phyloP scores from a whole-genome alignment of 2,888 invertebrate species.

The Brassicogethes aeneus region DNA sequence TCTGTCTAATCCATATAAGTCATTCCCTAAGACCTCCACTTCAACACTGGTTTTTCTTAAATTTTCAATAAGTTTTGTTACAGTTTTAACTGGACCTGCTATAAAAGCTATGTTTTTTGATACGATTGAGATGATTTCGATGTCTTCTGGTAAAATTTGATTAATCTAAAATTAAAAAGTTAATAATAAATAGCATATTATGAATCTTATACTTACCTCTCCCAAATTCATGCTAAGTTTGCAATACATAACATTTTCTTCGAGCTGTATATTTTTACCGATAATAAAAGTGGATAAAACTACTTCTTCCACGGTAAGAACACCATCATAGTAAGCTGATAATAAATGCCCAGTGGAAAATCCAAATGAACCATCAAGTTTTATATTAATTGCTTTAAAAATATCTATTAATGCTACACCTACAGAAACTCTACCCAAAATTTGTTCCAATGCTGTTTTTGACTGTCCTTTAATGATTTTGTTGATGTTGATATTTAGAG shows the following conservation, averaged over 20 bases:
- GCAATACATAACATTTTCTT: neutral
- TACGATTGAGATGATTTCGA: neutral
- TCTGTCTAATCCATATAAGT: too few species aligned
- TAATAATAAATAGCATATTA: neutral
- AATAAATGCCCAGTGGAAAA: slow-evolving; percentile 87
- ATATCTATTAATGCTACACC: slow-evolving; percentile 44
- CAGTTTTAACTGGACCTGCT: too few species aligned
- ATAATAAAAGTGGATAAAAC: slow-evolving; percentile 55
- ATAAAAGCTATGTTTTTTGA: neutral
- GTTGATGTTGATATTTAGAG: slow-evolving; percentile 7
- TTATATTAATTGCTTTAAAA: slow-evolving; percentile 41
- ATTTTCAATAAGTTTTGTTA: too few species aligned
- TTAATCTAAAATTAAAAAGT: neutral
- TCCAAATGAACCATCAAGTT: slow-evolving; percentile 36
- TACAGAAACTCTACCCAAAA: slow-evolving; percentile 42
- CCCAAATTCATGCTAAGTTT: neutral
- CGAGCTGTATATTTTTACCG: neutral
- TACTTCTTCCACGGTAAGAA: slow-evolving; percentile 74
- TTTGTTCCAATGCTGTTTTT: slow-evolving; percentile 5
- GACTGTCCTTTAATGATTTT: slow-evolving; percentile 6
- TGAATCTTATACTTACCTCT: neutral
- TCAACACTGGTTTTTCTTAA: too few species aligned
- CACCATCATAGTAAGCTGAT: slow-evolving; percentile 85
- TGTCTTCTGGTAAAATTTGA: neutral
- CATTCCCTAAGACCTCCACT: too few species aligned